Evolutionary conservation across 2,113 vertebrate genomes (phyloP), one percentile per base, ranked within the genome.

Genomic region (Misgurnus mizolepis): DNA sequence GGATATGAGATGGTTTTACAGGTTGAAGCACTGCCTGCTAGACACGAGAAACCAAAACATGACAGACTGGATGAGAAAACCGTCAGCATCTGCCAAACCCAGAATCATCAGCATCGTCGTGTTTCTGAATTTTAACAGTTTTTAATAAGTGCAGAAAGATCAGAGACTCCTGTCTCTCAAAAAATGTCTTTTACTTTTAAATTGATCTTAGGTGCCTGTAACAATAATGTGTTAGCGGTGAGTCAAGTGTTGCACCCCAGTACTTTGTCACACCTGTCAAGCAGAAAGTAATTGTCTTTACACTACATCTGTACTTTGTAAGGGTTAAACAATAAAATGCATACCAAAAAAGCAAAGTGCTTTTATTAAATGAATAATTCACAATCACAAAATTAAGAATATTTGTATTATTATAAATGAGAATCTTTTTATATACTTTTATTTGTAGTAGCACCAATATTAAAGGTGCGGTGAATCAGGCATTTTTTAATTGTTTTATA

Each of bases 31-130:
- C 53, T 5, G 55, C 55, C 55, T n/a, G 73, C 56, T 47, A 76
- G 73, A 64, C 58, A 64, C 0, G 45, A 64, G 60, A 64, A 76
- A 64, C 58, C 43, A 50, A 61, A 64, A 76, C 60, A 64, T 64
- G 73, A 64, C 73, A 50, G 45, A 62, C 56, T 64, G 60, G 60
- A 76, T 64, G 60, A 43, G 60, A 76, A 64, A 50, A 76, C 22
- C 49, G 73, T 76, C 60, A n/a, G 60, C 49, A 64, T 22, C 73
- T 76, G 60, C 60, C 73, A 76, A 64, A 76, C 34, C 18, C 27
- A 17, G 58, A 64, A 76, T 27, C 73, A 4, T 43, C 18, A 76
- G 56, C 45, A 50, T 39, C 50, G 49, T 22, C 7, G 4, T 62
- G 14, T 64, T 76, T 64, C 45, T 18, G 55, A 61, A 15, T 60